Evolutionary conservation across 2,113 vertebrate species (phyloP).

Genomic region (Quiscalus mexicanus): DNA sequence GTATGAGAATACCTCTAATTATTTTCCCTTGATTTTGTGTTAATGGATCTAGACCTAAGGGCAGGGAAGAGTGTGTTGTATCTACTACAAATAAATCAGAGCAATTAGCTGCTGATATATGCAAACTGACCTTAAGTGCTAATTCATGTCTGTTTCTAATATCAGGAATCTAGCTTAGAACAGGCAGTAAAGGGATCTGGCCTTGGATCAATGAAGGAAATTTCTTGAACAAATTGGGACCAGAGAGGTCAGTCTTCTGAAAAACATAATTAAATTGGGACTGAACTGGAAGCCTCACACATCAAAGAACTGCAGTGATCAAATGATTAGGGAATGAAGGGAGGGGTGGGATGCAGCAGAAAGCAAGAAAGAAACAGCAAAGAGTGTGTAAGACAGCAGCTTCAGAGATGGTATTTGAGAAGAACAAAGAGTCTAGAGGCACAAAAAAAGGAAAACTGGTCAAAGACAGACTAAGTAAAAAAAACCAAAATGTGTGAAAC

Average conservation of each 20-base stretch:
- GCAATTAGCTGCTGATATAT: conserved; percentile 26
- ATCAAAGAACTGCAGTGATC: conserved; percentile 37
- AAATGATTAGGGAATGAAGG: conserved; percentile 10
- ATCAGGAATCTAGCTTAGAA: conserved; percentile 8
- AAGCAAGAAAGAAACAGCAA: background rate
- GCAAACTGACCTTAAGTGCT: conserved; percentile 23
- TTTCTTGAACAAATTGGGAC: conserved; percentile 60
- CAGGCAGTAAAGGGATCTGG: background rate
- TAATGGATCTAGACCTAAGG: conserved; percentile 3
- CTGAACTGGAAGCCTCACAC: conserved; percentile 30
- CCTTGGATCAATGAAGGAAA: conserved; percentile 59
- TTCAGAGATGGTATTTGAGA: background rate
- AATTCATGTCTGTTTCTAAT: background rate
- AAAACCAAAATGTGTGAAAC: background rate
- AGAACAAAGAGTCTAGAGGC: background rate
- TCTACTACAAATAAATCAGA: conserved; percentile 34
- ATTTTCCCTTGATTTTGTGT: conserved; percentile 1
- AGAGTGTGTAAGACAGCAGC: background rate
- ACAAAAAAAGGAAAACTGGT: background rate
- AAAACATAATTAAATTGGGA: conserved; percentile 60
- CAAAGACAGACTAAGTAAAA: background rate
- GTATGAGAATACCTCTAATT: background rate
- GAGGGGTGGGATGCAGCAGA: background rate
- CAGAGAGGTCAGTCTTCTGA: conserved; percentile 50
- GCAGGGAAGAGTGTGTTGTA: background rate